phyloP scores from a whole-genome alignment of 92 coral and sea anemone genomes.

The Siderastrea siderea region DNA sequence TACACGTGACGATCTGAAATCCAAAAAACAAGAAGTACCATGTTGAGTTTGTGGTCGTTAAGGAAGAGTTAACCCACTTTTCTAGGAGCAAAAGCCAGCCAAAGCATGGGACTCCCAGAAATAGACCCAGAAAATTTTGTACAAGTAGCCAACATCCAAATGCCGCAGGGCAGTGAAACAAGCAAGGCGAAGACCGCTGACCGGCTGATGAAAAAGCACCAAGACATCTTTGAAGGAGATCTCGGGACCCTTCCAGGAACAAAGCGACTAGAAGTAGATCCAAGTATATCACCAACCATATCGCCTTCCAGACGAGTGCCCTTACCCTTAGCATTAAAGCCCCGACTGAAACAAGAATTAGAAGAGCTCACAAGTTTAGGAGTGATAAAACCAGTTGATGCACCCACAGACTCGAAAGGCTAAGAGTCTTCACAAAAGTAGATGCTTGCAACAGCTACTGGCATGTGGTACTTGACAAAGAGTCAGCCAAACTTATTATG shows the following conservation, averaged over 20 bases:
- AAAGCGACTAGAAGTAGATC: slow-evolving; percentile 39
- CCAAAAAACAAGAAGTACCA: slow-evolving; percentile 35
- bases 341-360: slow-evolving; percentile 43
- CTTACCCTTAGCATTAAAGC: slow-evolving; percentile 49
- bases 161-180: neutral
- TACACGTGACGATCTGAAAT: neutral
- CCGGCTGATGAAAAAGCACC: neutral
- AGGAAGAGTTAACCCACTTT: slow-evolving; percentile 37
- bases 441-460: slow-evolving; percentile 64
- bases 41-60: slow-evolving; percentile 32
- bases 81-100: slow-evolving; percentile 55
- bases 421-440: slow-evolving; percentile 17
- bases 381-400: slow-evolving; percentile 1
- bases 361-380: slow-evolving; percentile 33
- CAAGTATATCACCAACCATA: slow-evolving; percentile 28
- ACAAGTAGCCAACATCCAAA: neutral
- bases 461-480: slow-evolving; percentile 46
- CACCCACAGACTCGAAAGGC: slow-evolving; percentile 22
- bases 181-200: neutral
- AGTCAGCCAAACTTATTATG: slow-evolving; percentile 47
- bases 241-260: slow-evolving; percentile 45
- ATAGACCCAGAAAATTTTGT: slow-evolving; percentile 38
- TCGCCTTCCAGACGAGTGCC: slow-evolving; percentile 48
- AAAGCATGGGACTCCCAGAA: slow-evolving; percentile 33
- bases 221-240: slow-evolving; percentile 35